These are phyloP conservation scores for Molorchus minor DNA, from an alignment of 2,888 invertebrate species.

Conservation along the genomic window DNA sequence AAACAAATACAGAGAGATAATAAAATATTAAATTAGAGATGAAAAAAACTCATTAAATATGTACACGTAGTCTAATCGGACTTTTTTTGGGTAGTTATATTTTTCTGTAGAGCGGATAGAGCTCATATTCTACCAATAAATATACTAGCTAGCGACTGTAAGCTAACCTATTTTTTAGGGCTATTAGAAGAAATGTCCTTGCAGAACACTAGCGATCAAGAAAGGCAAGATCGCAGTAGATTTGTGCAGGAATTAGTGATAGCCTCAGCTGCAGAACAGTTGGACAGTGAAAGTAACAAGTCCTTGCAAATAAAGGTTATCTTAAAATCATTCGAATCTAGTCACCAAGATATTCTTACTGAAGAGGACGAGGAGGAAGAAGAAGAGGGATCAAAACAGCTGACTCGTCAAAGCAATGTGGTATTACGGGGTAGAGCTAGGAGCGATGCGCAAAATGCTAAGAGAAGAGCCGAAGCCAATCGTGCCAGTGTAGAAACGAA, in stretches of 20 bases:
- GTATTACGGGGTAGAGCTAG: slow-evolving; percentile 57
- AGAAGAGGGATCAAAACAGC: slow-evolving; percentile 29
- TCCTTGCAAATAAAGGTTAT: slow-evolving; percentile 28
- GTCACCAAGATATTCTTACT: slow-evolving; percentile 33
- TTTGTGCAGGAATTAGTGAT: slow-evolving; percentile 77
- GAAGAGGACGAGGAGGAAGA: no score
- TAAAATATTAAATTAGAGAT: no score
- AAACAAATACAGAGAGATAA: no score
- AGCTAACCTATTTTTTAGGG: slow-evolving; percentile 30
- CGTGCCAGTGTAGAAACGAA: slow-evolving; percentile 39
- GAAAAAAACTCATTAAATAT: no score
- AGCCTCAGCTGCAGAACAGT: slow-evolving; percentile 61
- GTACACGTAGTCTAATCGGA: no score
- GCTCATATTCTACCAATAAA: slow-evolving; percentile 42
- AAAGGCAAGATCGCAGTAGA: slow-evolving; percentile 71
- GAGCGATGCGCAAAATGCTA: slow-evolving; percentile 57
- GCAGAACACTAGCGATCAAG: slow-evolving; percentile 67
- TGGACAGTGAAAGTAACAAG: slow-evolving; percentile 22
- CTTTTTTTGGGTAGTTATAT: no score
- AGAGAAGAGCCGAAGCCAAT: slow-evolving; percentile 58
- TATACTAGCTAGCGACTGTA: not conserved
- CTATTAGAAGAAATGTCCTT: slow-evolving; percentile 66
- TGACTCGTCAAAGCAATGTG: slow-evolving; percentile 43
- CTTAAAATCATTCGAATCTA: slow-evolving; percentile 36
- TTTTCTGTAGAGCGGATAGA: no score